These are phyloP conservation scores for Eurytoma californica DNA, from an alignment of 2,888 invertebrate genomes.

Conservation along the genomic window DNA sequence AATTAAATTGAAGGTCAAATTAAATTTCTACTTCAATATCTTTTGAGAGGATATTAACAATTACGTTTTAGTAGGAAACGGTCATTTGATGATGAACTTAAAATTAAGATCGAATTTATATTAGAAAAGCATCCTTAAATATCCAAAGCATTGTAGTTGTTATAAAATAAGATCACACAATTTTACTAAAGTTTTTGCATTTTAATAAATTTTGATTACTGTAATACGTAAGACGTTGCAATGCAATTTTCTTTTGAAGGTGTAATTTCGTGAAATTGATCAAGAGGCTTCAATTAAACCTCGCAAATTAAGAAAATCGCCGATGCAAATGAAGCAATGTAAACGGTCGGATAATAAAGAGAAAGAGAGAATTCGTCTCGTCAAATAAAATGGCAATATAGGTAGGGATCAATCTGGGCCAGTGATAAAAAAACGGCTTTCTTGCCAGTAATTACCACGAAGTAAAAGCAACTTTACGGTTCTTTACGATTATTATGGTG, in stretches of 20 bases:
- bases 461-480: constrained; percentile 58
- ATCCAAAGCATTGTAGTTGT: too few species aligned
- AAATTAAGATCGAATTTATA: too few species aligned
- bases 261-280: constrained; percentile 8
- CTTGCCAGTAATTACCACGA: constrained; percentile 48
- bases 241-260: not conserved
- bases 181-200: too few species aligned
- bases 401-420: constrained; percentile 38
- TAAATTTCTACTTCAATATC: too few species aligned
- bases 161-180: too few species aligned
- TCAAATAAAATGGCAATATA: constrained; percentile 43
- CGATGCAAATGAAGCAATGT: constrained; percentile 48
- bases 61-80: too few species aligned
- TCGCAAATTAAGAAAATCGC: not conserved
- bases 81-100: too few species aligned
- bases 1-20: too few species aligned
- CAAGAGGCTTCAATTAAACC: constrained; percentile 32
- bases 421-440: constrained; percentile 50
- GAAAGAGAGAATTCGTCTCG: constrained; percentile 24
- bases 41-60: too few species aligned
- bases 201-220: not conserved
- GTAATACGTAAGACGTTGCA: constrained; percentile 9
- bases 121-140: too few species aligned
- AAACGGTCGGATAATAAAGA: constrained; percentile 31
- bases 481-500: constrained; percentile 58